Evolutionary conservation across 2,888 invertebrate genomes (phyloP).

Genomic region (Helobdella robusta): DNA sequence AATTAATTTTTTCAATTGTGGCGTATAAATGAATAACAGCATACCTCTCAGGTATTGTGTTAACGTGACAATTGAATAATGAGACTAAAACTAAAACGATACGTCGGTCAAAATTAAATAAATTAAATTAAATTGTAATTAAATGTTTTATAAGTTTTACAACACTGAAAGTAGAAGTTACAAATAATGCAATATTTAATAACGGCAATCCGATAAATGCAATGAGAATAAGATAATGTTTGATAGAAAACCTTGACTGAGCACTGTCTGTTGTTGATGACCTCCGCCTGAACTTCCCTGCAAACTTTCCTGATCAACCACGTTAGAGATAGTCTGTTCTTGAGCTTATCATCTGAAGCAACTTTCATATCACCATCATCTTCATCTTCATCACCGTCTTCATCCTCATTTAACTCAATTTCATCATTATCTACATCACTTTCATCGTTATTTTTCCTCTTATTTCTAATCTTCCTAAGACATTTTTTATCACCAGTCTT

Average conservation of each 20-base stretch:
- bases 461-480: neutral
- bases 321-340: constrained; percentile 32
- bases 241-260: constrained; percentile 58
- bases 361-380: neutral
- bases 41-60: too few species aligned
- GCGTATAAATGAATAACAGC: too few species aligned
- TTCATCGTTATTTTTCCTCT: neutral
- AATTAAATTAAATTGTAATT: neutral
- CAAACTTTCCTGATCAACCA: constrained; percentile 60
- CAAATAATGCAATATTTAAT: too few species aligned
- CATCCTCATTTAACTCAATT: constrained; percentile 4
- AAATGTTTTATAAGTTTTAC: too few species aligned
- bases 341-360: constrained; percentile 20
- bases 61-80: too few species aligned
- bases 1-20: too few species aligned
- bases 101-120: neutral
- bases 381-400: constrained; percentile 10
- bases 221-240: neutral
- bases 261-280: constrained; percentile 62
- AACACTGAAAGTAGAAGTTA: too few species aligned
- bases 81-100: neutral
- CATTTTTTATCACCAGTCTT: neutral
- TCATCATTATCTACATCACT: neutral
- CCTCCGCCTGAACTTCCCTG: constrained; percentile 68
- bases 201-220: too few species aligned